Evolutionary conservation across 2,797 vertebrate genomes (phyloP), one percentile per base, ranked within the genome.

Genomic region (Sparidentex hasta): DNA sequence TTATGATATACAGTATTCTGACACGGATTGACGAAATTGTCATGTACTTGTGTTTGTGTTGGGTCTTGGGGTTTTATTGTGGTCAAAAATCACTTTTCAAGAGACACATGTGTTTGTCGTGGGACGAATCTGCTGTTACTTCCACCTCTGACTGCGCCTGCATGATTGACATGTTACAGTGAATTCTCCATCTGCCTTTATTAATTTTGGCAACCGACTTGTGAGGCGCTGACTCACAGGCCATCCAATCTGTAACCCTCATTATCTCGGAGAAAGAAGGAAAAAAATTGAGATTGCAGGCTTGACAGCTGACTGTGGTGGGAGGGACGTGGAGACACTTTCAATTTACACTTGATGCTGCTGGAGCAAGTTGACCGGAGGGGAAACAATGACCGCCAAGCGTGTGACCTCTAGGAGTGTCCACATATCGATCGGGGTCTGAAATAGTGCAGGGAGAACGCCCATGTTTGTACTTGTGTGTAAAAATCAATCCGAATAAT

Each of bases 231-330:
- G 70, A 78, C 54, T 76, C 59, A 64, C 5, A 57, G 77, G 80
- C 79, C 82, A 74, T 82, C 54, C 75, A 73, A 64, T 81, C 46
- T 38, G 52, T 17, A 78, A 83, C 71, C 77, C 74, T 67, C 50
- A 84, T 87, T 83, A 86, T 83, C 54, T 82, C 17, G 29, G n/a
- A 65, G 65, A 78, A 82, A 76, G 78, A 48, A 43, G 17, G 66
- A 41, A 66, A 43, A 43, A 66, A 78, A 74, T 52, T 52, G 54
- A 65, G 57, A 71, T 57, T 18, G 48, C 17, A 27, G 51, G 41
- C 78, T 71, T 74, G 67, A 83, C 76, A 71, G 52, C 33, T 41
- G 27, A 23, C 51, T 74, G 50, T 23, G 27, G 13, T 16, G 51
- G 38, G 33, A 78, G 7, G 64, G 21, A 52, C 2, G 2, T 4